Evolutionary conservation across 2,113 vertebrate genomes (phyloP), one percentile per base, ranked within the genome.

Genomic region (Puffinus mauretanicus): DNA sequence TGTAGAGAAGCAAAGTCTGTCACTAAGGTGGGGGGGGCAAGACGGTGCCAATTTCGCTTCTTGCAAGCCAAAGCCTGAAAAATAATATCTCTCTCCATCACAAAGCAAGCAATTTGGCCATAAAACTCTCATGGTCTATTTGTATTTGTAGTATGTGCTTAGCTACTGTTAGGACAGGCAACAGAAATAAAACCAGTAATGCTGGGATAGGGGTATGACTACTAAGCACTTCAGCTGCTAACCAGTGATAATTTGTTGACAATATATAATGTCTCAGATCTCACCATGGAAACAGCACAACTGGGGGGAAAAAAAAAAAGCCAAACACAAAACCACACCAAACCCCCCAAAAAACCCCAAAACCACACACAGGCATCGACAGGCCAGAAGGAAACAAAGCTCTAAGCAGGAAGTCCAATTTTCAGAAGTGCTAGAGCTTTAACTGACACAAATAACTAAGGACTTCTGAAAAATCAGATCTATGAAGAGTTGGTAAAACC

Each of bases 161-260:
- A 76, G 57, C 78, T 94, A 85, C 65, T 93, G 65, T 91, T 79
- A 87, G 17, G 61, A 82, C 6, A 77, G 38, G 44, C 47, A 90
- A 90, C 34, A 84, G 72, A 94, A 92, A 69, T 38, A 36, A 84
- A 94, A 76, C 15, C 61, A 90, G 26, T 49, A 86, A 70, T 30
- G 64, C 34, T 70, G 42, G 55, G 16, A 62, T 8, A 81, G 17
- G 7, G 16, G 18, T 71, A 64, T 27, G 42, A 76, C 51, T 66
- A 42, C 34, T 51, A 62, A 65, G 34, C 34, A 70, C 15, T 78
- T 83, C 52, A 92, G 29, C 26, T 86, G 49, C 75, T 88, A 82
- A 75, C 1, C 25, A 91, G 52, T 18, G 13, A 64, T 46, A 57
- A 69, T 61, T 84, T 36, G 34, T 93, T 81, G 87, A 73, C 46